Evolutionary conservation across 2,888 invertebrate species (phyloP).

Genomic region (Tenthredo scrophulariae): DNA sequence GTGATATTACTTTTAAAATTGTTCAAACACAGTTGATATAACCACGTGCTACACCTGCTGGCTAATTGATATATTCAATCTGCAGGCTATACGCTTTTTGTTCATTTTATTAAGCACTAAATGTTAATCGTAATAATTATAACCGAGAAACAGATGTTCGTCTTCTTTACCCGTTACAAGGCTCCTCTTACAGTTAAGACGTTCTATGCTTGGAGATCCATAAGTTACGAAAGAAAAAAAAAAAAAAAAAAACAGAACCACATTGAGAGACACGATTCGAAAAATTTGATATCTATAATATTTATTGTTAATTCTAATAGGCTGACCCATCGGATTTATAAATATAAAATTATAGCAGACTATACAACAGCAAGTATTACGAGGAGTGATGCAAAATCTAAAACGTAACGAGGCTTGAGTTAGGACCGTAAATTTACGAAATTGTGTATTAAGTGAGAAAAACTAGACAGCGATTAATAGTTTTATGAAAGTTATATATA

Average conservation of each 20-base stretch:
- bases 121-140: not conserved
- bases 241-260: not conserved
- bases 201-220: not conserved
- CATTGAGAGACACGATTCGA: not conserved
- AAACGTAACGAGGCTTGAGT: not conserved
- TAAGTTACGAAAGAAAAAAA: not conserved
- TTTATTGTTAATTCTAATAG: not conserved
- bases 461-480: no score
- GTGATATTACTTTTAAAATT: not conserved
- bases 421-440: no score
- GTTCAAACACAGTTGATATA: not conserved
- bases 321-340: not conserved
- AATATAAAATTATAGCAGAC: not conserved
- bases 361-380: not conserved
- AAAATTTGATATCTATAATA: not conserved
- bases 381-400: not conserved
- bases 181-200: not conserved
- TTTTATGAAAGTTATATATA: not conserved
- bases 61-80: not conserved
- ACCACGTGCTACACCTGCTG: not conserved
- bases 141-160: slow-evolving; percentile 5
- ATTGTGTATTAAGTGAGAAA: no score
- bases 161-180: not conserved
- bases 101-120: not conserved
- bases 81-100: not conserved